Percentiles rank a stretch among this genome's conserved stretches.
These are phyloP conservation scores for Hippoglossus hippoglossus DNA, from an alignment of 2,797 vertebrate genomes.

Conservation along the genomic window DNA sequence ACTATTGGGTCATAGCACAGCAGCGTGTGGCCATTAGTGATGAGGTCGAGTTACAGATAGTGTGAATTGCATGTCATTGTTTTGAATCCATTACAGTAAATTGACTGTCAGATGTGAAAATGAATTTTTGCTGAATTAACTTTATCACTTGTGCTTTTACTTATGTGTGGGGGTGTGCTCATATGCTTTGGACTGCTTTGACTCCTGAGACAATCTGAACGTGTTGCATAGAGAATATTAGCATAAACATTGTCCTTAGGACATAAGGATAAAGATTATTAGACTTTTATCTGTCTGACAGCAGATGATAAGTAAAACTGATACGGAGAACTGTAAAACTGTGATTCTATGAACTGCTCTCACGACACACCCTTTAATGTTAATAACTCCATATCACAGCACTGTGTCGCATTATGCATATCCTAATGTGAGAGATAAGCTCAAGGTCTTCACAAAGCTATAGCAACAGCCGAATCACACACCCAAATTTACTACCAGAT, in stretches of 20 bases:
- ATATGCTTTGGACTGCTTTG: constrained; percentile 22
- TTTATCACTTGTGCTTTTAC: constrained; percentile 6
- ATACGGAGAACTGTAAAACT: constrained; percentile 54
- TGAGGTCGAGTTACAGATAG: constrained; percentile 3
- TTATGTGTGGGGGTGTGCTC: constrained; percentile 6
- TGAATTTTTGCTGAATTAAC: not conserved
- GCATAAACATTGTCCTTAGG: constrained; percentile 26
- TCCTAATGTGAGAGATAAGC: not conserved
- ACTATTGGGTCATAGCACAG: not conserved
- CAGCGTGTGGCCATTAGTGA: not conserved
- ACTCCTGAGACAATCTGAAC: constrained; percentile 16
- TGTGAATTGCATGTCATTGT: not conserved
- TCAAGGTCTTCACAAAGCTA: not conserved
- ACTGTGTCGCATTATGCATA: constrained; percentile 5
- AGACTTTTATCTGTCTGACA: constrained; percentile 57
- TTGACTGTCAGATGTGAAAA: not conserved
- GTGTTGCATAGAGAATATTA: constrained; percentile 52
- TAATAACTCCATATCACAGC: constrained; percentile 36
- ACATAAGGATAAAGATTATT: constrained; percentile 43
- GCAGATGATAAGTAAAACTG: constrained; percentile 40
- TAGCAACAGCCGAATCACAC: not conserved
- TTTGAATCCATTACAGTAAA: constrained; percentile 4
- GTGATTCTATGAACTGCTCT: constrained; percentile 11
- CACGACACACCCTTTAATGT: constrained; percentile 28
- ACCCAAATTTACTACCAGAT: not conserved